A percentile compares a stretch with the other conserved stretches of the same genome.
These are phyloP conservation scores for Panzeria rudis DNA, from an alignment of 2,888 invertebrate genomes.

Conservation along the genomic window DNA sequence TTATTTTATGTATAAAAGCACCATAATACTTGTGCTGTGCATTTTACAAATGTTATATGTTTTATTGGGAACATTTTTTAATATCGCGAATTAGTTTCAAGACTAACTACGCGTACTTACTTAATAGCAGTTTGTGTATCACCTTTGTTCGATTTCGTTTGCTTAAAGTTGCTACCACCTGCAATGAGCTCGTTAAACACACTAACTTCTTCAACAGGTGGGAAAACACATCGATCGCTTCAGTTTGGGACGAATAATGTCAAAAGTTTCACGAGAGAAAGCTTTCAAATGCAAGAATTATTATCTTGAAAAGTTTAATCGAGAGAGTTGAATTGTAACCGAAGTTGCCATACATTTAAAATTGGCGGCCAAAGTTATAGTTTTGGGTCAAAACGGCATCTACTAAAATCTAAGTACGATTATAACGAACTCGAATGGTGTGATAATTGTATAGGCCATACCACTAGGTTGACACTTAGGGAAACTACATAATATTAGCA, in stretches of 20 bases:
- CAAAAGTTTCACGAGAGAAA: constrained; percentile 32
- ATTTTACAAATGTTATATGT: constrained; percentile 2
- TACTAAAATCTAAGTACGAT: too few species aligned
- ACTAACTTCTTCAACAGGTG: constrained; percentile 51
- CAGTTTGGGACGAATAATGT: constrained; percentile 4
- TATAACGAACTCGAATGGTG: too few species aligned
- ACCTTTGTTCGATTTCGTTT: constrained; percentile 3
- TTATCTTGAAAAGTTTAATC: not conserved
- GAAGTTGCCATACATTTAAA: not conserved
- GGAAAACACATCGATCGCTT: constrained; percentile 23
- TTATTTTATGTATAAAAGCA: not conserved
- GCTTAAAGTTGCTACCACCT: not conserved
- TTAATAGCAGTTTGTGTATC: not conserved
- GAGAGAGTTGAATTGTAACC: not conserved
- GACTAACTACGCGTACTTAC: too few species aligned
- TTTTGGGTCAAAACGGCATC: too few species aligned
- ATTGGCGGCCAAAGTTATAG: too few species aligned
- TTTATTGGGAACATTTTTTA: constrained; percentile 25
- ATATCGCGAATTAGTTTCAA: not conserved
- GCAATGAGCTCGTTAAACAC: constrained; percentile 22
- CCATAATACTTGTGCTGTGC: not conserved
- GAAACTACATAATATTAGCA: too few species aligned
- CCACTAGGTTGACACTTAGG: too few species aligned
- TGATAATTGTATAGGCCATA: too few species aligned
- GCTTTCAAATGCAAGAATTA: constrained; percentile 17